phyloP scores from a whole-genome alignment of 2,888 invertebrate genomes.

The Drosophila tripunctata region DNA sequence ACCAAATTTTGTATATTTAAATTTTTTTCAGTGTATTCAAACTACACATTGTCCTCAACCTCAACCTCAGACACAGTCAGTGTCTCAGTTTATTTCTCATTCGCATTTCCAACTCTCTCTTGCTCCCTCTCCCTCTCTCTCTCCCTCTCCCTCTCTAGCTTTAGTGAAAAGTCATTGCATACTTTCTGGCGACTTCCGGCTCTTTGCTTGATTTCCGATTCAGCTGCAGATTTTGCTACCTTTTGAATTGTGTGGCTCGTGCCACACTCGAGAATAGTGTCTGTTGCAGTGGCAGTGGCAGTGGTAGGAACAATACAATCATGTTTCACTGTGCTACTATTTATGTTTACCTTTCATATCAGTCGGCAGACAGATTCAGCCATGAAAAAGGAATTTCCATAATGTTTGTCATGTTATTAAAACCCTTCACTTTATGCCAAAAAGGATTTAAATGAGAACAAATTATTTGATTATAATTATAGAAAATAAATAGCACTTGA shows the following conservation, averaged over 20 bases:
- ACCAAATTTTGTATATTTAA: no score
- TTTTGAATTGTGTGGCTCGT: conserved; percentile 41
- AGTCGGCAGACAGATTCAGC: conserved; percentile 29
- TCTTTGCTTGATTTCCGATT: conserved; percentile 67
- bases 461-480: conserved; percentile 5
- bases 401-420: neutral
- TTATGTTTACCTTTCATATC: conserved; percentile 49
- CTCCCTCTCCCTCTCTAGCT: conserved; percentile 1
- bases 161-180: conserved; percentile 60
- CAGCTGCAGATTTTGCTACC: conserved; percentile 44
- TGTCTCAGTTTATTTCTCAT: neutral
- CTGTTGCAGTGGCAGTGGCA: conserved; percentile 5
- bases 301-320: conserved; percentile 18
- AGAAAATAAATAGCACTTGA: neutral
- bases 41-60: neutral
- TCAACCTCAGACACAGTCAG: neutral
- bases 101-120: neutral
- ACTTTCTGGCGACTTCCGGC: conserved; percentile 77
- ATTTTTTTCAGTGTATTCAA: neutral
- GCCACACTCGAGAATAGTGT: conserved; percentile 33
- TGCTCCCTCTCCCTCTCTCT: neutral
- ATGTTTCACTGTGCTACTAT: conserved; percentile 20
- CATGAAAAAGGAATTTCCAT: conserved; percentile 11
- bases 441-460: neutral
- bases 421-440: neutral